phyloP scores from a whole-genome alignment of 2,797 vertebrate genomes.

The Amphiprion clarkii region DNA sequence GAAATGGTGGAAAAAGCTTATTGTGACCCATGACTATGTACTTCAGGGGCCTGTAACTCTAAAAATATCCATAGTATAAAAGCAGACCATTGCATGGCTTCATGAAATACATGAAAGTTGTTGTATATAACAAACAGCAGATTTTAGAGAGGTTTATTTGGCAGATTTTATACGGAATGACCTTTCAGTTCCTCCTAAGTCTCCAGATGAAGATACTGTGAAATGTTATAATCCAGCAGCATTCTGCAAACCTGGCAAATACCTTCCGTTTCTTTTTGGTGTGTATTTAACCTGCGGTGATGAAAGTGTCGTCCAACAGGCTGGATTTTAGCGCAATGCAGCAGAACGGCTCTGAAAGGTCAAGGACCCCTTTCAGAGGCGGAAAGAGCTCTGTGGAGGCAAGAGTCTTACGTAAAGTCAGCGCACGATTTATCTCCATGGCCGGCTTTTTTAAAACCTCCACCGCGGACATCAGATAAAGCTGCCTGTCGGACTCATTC shows the following conservation, averaged over 20 bases:
- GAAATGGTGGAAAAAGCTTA: too few species aligned
- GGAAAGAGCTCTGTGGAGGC: slow-evolving; percentile 49
- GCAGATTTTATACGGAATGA: too few species aligned
- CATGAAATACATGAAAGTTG: too few species aligned
- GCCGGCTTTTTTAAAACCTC: slow-evolving; percentile 17
- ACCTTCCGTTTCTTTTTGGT: slow-evolving; percentile 18
- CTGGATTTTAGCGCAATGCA: slow-evolving; percentile 46
- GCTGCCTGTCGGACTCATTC: slow-evolving; percentile 32
- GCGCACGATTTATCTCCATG: slow-evolving; percentile 51
- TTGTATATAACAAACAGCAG: too few species aligned
- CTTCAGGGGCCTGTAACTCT: too few species aligned
- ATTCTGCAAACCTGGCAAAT: slow-evolving; percentile 6
- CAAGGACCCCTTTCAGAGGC: slow-evolving; percentile 72
- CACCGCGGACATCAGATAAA: slow-evolving; percentile 46
- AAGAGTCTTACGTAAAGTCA: slow-evolving; percentile 62
- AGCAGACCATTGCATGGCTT: too few species aligned
- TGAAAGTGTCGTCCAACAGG: slow-evolving; percentile 47
- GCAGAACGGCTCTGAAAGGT: slow-evolving; percentile 61
- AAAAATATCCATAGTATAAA: too few species aligned
- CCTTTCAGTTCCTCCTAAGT: not conserved
- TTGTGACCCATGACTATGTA: too few species aligned
- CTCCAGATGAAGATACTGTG: not conserved
- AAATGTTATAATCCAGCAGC: slow-evolving; percentile 16
- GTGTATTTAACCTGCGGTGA: slow-evolving; percentile 30
- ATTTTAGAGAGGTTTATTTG: too few species aligned